Evolutionary conservation across 2,113 vertebrate genomes (phyloP).

Genomic region (Cichladusa arquata): DNA sequence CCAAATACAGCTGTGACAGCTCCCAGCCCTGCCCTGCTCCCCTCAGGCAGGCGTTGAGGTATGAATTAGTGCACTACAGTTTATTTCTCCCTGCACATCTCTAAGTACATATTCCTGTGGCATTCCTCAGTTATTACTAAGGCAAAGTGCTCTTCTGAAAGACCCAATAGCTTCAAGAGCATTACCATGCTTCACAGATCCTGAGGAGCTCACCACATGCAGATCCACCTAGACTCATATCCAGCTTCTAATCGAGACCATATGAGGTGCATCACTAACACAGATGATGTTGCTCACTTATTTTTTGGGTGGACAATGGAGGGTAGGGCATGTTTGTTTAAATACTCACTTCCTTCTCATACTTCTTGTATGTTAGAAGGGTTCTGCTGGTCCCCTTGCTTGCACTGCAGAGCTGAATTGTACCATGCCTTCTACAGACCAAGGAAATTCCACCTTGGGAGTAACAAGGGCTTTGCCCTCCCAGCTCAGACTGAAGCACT

Average conservation of each 20-base stretch:
- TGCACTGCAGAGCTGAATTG: background rate
- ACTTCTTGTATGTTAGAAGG: background rate
- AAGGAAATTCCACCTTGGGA: background rate
- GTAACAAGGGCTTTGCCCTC: background rate
- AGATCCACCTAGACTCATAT: background rate
- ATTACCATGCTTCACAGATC: background rate
- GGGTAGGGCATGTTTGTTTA: background rate
- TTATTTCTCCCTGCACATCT: background rate
- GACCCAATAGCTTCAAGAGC: background rate
- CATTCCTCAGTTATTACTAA: slow-evolving; percentile 1
- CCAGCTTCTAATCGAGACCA: background rate
- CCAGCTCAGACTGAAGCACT: fast-evolving
- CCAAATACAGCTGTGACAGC: slow-evolving; percentile 13
- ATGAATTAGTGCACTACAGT: background rate
- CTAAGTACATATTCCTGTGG: background rate
- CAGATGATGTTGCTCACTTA: background rate
- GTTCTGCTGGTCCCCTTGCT: background rate
- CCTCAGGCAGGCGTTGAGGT: background rate
- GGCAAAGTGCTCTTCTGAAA: background rate
- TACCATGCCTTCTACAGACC: background rate
- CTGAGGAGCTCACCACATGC: background rate
- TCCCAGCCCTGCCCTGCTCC: background rate
- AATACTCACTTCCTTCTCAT: background rate
- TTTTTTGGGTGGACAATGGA: background rate
- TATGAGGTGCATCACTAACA: background rate